Percentiles rank a stretch among this genome's conserved stretches.
phyloP scores from a whole-genome alignment of 2,888 invertebrate genomes.

The Drosophila mettleri region DNA sequence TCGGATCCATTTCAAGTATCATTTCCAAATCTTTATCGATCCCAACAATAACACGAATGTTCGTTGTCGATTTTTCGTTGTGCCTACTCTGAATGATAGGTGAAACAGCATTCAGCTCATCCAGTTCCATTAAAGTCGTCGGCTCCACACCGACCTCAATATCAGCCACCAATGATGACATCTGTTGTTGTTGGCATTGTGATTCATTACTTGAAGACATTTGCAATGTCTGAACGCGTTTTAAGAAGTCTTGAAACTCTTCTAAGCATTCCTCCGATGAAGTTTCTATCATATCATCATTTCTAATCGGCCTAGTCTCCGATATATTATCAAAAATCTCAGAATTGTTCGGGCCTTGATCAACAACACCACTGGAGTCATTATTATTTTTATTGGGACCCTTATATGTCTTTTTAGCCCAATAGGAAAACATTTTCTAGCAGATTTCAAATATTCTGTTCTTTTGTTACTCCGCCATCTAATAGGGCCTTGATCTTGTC shows the following conservation, averaged over 20 bases:
- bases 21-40: conserved; percentile 87
- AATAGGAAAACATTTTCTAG: conserved; percentile 66
- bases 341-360: neutral
- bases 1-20: conserved; percentile 88
- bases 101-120: conserved; percentile 26
- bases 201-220: conserved; percentile 55
- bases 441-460: conserved; percentile 1
- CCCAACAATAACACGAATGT: conserved; percentile 86
- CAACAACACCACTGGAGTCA: conserved; percentile 2
- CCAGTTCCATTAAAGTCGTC: conserved; percentile 59
- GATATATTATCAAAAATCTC: neutral
- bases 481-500: conserved; percentile 68
- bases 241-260: conserved; percentile 80
- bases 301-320: neutral
- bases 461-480: conserved; percentile 7
- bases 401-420: conserved; percentile 50
- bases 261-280: conserved; percentile 42
- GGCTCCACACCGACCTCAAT: conserved; percentile 81
- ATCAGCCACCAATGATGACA: neutral
- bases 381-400: conserved; percentile 6
- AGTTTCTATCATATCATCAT: neutral
- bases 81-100: neutral
- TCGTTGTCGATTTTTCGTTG: conserved; percentile 49
- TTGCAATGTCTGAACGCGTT: conserved; percentile 74
- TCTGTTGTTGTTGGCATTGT: neutral